Evolutionary conservation across 2,797 vertebrate genomes (phyloP), one percentile per base, ranked within the genome.

Genomic region (Chiloscyllium punctatum): DNA sequence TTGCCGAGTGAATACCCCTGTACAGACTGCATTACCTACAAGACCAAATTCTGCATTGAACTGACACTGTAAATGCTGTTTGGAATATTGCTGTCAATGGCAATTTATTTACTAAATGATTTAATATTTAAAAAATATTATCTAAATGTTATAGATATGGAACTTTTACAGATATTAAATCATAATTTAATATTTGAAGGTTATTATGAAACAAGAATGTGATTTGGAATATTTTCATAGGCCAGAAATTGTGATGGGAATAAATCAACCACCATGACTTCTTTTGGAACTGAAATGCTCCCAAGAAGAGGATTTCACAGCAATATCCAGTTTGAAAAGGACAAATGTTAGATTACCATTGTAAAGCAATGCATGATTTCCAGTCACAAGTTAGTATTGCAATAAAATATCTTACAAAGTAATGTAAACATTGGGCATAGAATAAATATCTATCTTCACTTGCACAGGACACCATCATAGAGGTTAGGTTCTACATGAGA

Each of bases 381-480:
- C 13, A 88, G 27, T 88, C 4, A 3, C 86, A n/a, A 3, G 57
- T 27, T 71, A 72, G 94, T 53, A 11, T 48, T 1, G 7, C 48
- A 23, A 0, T n/a, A n/a, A n/a, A n/a, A n/a, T n/a, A n/a, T n/a
- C n/a, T n/a, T 0, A 25, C 74, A 72, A 42, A 72, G 48, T 8
- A 7, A 57, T 72, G 69, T 53, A 42, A 94, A 94, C 48, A 30
- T 94, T 94, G 69, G 94, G 96, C 79, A 95, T 96, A 95, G 95
- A 95, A 95, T 95, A 95, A 96, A 23, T 95, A 95, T 96, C 96
- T 77, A 72, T 95, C 74, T 95, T 74, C 25, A 87, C 62, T 57
- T 96, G 96, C 96, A 96, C 97, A 99, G 98, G 97, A 96, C 98
- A 97, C 96, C 98, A 98, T 97, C 97, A 97, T 11, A 97, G 96